These are phyloP conservation scores for Steinernema carpocapsae DNA, from an alignment of 2,888 invertebrate species.

Conservation along the genomic window DNA sequence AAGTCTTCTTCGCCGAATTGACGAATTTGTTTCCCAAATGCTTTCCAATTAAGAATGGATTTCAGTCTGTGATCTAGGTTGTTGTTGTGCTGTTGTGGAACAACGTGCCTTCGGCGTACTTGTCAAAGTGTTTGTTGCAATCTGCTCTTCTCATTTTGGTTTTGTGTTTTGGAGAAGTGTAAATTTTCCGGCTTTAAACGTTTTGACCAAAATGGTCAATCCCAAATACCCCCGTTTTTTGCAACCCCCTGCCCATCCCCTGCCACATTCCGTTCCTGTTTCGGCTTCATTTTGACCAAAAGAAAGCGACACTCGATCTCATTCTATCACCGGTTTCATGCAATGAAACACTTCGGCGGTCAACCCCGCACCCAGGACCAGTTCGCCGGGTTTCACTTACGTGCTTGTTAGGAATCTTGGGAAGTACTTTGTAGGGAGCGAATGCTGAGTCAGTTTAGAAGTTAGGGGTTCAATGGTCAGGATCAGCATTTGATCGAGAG, in stretches of 20 bases:
- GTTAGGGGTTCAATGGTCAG: neutral
- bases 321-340: neutral
- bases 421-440: neutral
- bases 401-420: neutral
- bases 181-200: neutral
- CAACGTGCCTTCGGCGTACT: neutral
- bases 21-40: neutral
- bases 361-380: too few species aligned
- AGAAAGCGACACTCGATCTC: neutral
- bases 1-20: conserved; percentile 16
- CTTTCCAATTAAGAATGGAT: neutral
- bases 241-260: too few species aligned
- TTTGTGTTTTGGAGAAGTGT: neutral
- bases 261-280: neutral
- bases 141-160: neutral
- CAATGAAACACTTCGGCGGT: too few species aligned
- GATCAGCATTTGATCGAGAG: too few species aligned
- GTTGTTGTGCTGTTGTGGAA: neutral
- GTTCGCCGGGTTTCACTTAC: neutral
- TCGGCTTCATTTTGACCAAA: neutral
- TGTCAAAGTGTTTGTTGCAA: neutral
- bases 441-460: neutral
- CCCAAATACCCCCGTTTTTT: neutral
- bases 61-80: neutral
- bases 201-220: too few species aligned